These are phyloP conservation scores for Philhelius pedissequus DNA, from an alignment of 2,888 invertebrate genomes.

Conservation along the genomic window DNA sequence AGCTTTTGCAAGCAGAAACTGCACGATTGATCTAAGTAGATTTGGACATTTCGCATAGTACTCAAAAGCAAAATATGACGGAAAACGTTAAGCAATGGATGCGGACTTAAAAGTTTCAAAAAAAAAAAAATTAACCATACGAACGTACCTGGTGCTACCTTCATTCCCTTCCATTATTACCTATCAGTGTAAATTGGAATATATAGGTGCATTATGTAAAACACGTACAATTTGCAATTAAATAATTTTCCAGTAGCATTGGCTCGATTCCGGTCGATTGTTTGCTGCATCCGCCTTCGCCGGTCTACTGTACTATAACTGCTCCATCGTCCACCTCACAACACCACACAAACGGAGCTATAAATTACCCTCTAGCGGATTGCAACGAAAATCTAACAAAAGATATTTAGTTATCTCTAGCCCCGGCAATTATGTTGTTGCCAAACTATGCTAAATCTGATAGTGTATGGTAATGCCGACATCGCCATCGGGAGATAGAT, in stretches of 20 bases:
- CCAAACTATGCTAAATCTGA: slow-evolving; percentile 60
- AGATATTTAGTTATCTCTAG: slow-evolving; percentile 59
- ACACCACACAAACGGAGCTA: slow-evolving; percentile 24
- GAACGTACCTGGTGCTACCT: neutral
- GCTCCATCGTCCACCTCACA: neutral
- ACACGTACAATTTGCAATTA: slow-evolving; percentile 67
- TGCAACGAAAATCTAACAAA: slow-evolving; percentile 66
- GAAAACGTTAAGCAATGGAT: neutral
- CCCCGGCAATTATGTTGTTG: slow-evolving; percentile 64
- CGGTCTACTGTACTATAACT: neutral
- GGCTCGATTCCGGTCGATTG: slow-evolving; percentile 66
- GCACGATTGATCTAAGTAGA: neutral
- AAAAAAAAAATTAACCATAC: neutral
- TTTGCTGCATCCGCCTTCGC: slow-evolving; percentile 55
- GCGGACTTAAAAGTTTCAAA: neutral
- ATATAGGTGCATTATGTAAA: slow-evolving; percentile 35
- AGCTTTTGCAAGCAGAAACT: neutral
- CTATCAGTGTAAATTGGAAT: neutral
- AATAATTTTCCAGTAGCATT: slow-evolving; percentile 69
- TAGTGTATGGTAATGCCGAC: slow-evolving; percentile 28
- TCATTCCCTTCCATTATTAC: neutral
- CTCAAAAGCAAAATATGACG: neutral
- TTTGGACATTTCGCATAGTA: neutral
- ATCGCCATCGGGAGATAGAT: too few relatives aligned
- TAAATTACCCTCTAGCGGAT: slow-evolving; percentile 64